Evolutionary conservation across 2,888 invertebrate species (phyloP).

Genomic region (Hirtodrosophila histrioides): DNA sequence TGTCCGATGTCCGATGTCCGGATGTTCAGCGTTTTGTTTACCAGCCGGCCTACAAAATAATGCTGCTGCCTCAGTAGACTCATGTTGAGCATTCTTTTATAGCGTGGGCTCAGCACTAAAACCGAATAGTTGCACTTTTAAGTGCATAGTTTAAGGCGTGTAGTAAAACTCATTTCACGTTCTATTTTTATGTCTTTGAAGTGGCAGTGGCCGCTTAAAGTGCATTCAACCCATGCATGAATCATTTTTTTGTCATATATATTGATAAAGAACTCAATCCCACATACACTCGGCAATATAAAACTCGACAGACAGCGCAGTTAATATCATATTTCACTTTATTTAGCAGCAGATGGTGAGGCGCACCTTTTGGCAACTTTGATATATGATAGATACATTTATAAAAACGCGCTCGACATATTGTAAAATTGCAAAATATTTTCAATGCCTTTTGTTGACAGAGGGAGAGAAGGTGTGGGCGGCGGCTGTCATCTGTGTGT

Average conservation of each 20-base stretch:
- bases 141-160: slow-evolving; percentile 44
- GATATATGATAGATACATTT: slow-evolving; percentile 60
- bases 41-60: slow-evolving; percentile 58
- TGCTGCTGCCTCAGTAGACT: slow-evolving; percentile 10
- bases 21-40: slow-evolving; percentile 54
- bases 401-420: slow-evolving; percentile 39
- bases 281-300: slow-evolving; percentile 1
- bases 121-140: slow-evolving; percentile 51
- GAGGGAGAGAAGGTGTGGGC: slow-evolving; percentile 1
- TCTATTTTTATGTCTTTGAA: slow-evolving; percentile 24
- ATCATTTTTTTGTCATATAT: slow-evolving; percentile 39
- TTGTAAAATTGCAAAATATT: slow-evolving; percentile 46
- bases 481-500: slow-evolving; percentile 32
- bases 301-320: slow-evolving; percentile 13
- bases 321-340: slow-evolving; percentile 58
- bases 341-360: slow-evolving; percentile 36
- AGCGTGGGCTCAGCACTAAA: slow-evolving; percentile 36
- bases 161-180: slow-evolving; percentile 32
- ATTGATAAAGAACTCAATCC: slow-evolving; percentile 15
- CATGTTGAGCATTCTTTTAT: slow-evolving; percentile 20
- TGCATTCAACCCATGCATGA: slow-evolving; percentile 36
- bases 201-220: slow-evolving; percentile 23
- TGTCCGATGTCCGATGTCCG: slow-evolving; percentile 31
- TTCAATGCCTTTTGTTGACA: slow-evolving; percentile 14
- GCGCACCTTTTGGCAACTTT: slow-evolving; percentile 39